Conservation (phyloP, 2,113 vertebrate species). For the Xiphophorus couchianus region DNA sequence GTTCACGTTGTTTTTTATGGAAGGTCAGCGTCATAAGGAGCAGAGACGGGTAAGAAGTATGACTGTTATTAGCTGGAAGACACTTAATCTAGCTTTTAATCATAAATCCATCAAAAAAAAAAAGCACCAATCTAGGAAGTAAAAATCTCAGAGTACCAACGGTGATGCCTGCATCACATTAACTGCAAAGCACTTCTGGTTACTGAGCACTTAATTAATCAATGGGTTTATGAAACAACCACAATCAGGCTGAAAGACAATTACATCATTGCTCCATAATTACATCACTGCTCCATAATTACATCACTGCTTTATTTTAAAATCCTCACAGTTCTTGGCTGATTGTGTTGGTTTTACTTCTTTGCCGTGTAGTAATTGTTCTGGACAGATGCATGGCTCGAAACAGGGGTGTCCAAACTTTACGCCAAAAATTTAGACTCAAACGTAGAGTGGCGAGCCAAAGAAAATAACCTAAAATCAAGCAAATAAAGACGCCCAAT, state of each 20-base stretch:
- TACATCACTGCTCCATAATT: constrained; percentile 32
- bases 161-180: constrained; percentile 37
- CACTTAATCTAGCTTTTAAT: constrained; percentile 5
- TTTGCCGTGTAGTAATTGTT: constrained; percentile 1
- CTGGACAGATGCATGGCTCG: constrained; percentile 13
- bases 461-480: too few relatives aligned
- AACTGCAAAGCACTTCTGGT: constrained; percentile 25
- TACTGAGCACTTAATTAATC: constrained; percentile 45
- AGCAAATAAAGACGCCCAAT: too few relatives aligned
- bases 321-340: constrained; percentile 20
- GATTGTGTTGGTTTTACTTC: constrained; percentile 31
- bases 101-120: constrained; percentile 19
- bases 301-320: constrained; percentile 21
- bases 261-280: constrained; percentile 53
- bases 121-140: neutral
- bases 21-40: neutral
- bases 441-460: too few relatives aligned
- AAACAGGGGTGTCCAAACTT: too few relatives aligned
- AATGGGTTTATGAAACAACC: constrained; percentile 24
- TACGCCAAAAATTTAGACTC: too few relatives aligned
- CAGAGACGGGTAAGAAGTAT: neutral
- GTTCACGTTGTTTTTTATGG: constrained; percentile 12
- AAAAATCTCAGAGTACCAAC: constrained; percentile 12
- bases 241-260: constrained; percentile 41
- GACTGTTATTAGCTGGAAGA: neutral